Percentiles rank a stretch among this genome's conserved stretches.
These are phyloP conservation scores for Diglossa cyanea DNA, from an alignment of 2,797 vertebrate genomes.

Conservation along the genomic window DNA sequence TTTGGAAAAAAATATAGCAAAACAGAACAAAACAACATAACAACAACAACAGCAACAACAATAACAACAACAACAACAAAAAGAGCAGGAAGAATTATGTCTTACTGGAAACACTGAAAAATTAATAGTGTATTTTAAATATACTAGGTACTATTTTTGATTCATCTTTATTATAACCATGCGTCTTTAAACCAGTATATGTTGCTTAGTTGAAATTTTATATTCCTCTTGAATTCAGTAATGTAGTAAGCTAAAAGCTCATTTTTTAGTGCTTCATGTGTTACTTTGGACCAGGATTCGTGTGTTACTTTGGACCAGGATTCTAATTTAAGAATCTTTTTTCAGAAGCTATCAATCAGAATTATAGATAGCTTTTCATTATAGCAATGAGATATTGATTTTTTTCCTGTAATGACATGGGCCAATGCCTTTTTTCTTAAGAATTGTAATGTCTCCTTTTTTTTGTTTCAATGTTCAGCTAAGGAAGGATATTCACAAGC, in stretches of 20 bases:
- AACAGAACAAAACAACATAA: background rate
- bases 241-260: background rate
- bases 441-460: background rate
- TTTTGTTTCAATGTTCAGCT: background rate
- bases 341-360: background rate
- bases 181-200: background rate
- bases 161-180: background rate
- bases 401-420: background rate
- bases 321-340: background rate
- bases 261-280: background rate
- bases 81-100: background rate
- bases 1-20: background rate
- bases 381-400: background rate
- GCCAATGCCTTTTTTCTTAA: background rate
- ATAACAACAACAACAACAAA: background rate
- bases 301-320: background rate
- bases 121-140: background rate
- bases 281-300: background rate
- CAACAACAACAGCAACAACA: background rate
- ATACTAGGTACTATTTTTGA: background rate
- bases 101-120: background rate
- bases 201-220: background rate
- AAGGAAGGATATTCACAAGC: background rate
- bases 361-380: background rate
- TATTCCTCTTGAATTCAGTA: background rate